Base-by-base conservation (phyloP, 2,797 vertebrate species). In the Allobates femoralis region DNA sequence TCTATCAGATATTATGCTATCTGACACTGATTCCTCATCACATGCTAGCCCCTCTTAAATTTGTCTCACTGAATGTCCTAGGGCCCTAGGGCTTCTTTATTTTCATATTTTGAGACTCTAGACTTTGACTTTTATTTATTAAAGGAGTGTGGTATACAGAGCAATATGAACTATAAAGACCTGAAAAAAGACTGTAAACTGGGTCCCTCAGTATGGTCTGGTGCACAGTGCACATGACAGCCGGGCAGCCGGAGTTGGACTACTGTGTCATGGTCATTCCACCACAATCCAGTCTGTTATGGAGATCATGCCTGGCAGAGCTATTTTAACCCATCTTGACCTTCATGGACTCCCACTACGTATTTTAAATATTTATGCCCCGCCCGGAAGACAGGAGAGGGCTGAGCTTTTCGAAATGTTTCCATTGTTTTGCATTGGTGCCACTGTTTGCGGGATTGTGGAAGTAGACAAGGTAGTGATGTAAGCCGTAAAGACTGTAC, bases 221-320 rank as follows among this genome's bases (percentile, higher is more conserved):
- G 41, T 2, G 32, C n/a, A n/a, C n/a, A n/a, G n/a, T n/a, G n/a
- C 16, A 2, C 37, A 71, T 71, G 30, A 71, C 1, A 37, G 37
- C 4, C 5, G 3, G 2, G 1, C 23, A 0, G n/a, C 21, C 7
- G 37, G n/a, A 6, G 3, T 74, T 6, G 41, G 71, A 0, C 0
- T 74, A 0, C 15, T 51, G 0, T 74, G 34, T 14, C 12, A 2
- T 1, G 71, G 71, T 0, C 12, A 26, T 15, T 26, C 3, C 0
- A n/a, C 26, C 26, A 1, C 6, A 0, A 26, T 74, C 1, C 8
- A 51, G 0, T 12, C 41, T 2, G n/a, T 74, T 0, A 46, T 21
- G 0, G 71, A 74, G 6, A 28, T 74, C 6, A 7, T 46, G 14
- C 21, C 21, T 3, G 21, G 71, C 1, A 28, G 71, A 28, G 41